phyloP scores from a whole-genome alignment of 2,888 invertebrate genomes.

The Gortyna flavago region DNA sequence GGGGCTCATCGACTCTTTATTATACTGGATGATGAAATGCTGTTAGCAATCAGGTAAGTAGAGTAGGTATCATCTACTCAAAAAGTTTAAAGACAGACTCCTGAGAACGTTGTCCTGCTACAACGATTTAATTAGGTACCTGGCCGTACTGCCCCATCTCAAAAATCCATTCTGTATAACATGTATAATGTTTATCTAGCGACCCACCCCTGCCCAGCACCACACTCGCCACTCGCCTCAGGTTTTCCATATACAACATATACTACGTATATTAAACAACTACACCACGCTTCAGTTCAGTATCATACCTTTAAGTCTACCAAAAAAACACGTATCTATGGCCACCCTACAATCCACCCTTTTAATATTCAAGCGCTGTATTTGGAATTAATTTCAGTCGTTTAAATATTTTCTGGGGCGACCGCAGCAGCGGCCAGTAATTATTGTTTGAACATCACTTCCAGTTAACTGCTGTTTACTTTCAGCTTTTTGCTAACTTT shows the following conservation, averaged over 20 bases:
- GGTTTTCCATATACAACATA: not conserved
- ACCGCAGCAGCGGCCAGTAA: slow-evolving; percentile 71
- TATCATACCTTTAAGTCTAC: too few species aligned
- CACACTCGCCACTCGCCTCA: not conserved
- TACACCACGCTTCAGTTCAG: not conserved
- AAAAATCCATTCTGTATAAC: too few species aligned
- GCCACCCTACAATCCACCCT: slow-evolving; percentile 77
- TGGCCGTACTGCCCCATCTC: too few species aligned
- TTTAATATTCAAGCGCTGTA: slow-evolving; percentile 82
- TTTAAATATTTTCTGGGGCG: slow-evolving; percentile 81
- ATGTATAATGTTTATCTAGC: too few species aligned
- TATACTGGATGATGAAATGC: too few species aligned
- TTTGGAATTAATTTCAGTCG: slow-evolving; percentile 84
- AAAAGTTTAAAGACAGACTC: too few species aligned
- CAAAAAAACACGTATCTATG: slow-evolving; percentile 36
- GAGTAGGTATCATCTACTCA: too few species aligned
- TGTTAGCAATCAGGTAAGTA: too few species aligned
- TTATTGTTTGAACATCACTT: slow-evolving; percentile 81
- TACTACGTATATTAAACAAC: not conserved
- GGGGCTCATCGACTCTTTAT: too few species aligned
- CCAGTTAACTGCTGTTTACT: slow-evolving; percentile 67
- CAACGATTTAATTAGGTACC: too few species aligned
- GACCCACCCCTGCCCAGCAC: too few species aligned
- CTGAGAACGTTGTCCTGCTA: too few species aligned
- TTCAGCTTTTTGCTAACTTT: slow-evolving; percentile 49